Evolutionary conservation across 1,140 invertebrate genomes (phyloP).

Genomic region (Zaprionus vittiger): DNA sequence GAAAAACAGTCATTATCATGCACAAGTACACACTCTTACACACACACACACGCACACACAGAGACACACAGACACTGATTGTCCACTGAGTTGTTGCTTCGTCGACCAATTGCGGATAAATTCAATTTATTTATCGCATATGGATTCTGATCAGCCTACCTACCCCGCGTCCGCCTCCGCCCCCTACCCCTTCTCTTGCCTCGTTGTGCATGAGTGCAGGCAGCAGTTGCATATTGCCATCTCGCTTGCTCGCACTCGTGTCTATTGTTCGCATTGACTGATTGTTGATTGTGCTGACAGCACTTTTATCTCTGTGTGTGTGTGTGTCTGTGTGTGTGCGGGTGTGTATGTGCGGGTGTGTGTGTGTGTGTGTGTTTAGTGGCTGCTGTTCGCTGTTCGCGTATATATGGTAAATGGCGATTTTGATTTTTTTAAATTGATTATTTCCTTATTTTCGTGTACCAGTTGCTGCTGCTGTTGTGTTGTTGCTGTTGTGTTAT

Average conservation of each 20-base stretch:
- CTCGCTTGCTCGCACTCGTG: conserved; percentile 23
- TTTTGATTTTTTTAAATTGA: conserved; percentile 83
- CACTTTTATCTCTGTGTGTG: conserved; percentile 16
- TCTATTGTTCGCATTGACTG: conserved; percentile 62
- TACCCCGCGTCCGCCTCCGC: neutral
- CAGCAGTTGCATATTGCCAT: conserved; percentile 16
- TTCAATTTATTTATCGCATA: conserved; percentile 84
- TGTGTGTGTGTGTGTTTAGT: conserved; percentile 40
- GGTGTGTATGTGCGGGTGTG: neutral
- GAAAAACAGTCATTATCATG: conserved; percentile 59
- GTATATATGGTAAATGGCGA: conserved; percentile 73
- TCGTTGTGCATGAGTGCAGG: conserved; percentile 18
- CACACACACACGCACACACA: conserved; percentile 26
- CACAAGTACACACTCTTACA: conserved; percentile 22
- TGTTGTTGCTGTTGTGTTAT: conserved; percentile 29
- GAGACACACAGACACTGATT: conserved; percentile 21
- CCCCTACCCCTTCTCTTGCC: neutral
- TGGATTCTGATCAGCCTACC: conserved; percentile 69
- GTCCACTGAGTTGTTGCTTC: conserved; percentile 18
- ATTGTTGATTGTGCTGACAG: conserved; percentile 66
- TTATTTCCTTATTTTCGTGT: conserved; percentile 82
- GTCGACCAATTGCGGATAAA: conserved; percentile 84
- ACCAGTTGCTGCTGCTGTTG: conserved; percentile 45
- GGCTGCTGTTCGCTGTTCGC: conserved; percentile 39
- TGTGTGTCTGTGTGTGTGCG: neutral